Percentiles rank a stretch among this genome's conserved stretches.
Conservation (phyloP, 1,140 invertebrate genomes). For the Sycophila sp. region DNA sequence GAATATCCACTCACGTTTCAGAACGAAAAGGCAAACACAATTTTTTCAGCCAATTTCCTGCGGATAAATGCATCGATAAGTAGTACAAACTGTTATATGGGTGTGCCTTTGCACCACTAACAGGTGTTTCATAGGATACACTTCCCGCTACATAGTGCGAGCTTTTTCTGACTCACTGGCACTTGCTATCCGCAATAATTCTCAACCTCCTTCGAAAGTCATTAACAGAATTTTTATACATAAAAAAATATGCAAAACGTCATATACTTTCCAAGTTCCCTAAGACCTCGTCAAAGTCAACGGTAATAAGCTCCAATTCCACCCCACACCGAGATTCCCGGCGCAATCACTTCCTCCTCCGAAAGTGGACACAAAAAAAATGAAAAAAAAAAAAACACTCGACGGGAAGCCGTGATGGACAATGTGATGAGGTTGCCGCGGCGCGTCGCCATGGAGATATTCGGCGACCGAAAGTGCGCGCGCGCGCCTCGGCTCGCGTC, state of each 20-base stretch:
- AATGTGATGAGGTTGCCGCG: no score
- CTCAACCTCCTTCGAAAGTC: no score
- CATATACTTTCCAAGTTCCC: no score
- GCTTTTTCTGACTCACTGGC: no score
- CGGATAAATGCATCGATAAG: neutral
- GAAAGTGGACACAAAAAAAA: neutral
- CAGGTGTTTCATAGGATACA: neutral
- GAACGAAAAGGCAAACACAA: conserved; percentile 16
- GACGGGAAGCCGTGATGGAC: neutral
- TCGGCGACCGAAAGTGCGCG: conserved; percentile 16
- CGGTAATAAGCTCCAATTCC: no score
- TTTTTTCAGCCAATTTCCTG: conserved; percentile 15
- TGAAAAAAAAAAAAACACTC: neutral
- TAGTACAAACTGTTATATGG: neutral
- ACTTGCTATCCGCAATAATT: no score
- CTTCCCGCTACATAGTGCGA: no score
- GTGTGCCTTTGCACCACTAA: neutral
- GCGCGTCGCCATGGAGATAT: conserved; percentile 30
- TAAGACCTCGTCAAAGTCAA: no score
- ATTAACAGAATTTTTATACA: no score
- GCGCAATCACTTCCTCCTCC: no score
- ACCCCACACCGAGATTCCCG: neutral
- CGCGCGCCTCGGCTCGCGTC: conserved; percentile 47
- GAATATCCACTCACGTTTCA: no score
- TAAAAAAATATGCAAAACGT: no score